Base-by-base conservation (phyloP, 2,113 vertebrate genomes). In the Ariopsis seemanni region DNA sequence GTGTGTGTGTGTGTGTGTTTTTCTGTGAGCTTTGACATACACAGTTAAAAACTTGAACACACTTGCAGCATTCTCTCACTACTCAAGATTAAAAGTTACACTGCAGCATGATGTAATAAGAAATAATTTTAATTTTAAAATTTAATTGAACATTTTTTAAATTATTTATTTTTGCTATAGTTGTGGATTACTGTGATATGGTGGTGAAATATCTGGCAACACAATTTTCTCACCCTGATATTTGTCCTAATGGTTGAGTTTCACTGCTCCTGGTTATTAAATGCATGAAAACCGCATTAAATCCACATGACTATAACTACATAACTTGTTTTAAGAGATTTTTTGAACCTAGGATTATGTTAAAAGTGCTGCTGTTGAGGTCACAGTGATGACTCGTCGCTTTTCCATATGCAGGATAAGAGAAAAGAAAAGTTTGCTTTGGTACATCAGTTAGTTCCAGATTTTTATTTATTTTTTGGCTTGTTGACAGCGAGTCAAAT, bases 21-120 rank as follows among this genome's bases (percentile, higher is more conserved):
- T 84, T 84, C 75, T 90, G 82, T 75, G 83, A 87, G 84, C 90
- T 89, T 87, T 86, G 77, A 65, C 72, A 87, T 85, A 85, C 60
- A 48, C 79, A 87, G 78, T 85, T 80, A 87, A 22, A 87, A 87
- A 77, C 83, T 50, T 71, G 71, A 87, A 85, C 83, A 71, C 60
- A 25, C 80, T 69, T 80, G n/a, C 78, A 79, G 55, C 50, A 83
- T 57, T 20, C 65, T 67, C 74, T 77, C 42, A 34, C n/a, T 25
- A 82, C 42, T 27, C 58, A 42, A 72, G 20, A 50, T 48, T 86
- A 74, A 84, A 74, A 75, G 87, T 57, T 48, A 75, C 34, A 88
- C 18, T 84, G 7, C 14, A 71, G 30, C n/a, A 71, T 67, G n/a
- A 78, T 83, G 71, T 75, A 77, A 53, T 17, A 83, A 58, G 2